Evolutionary conservation across 2,113 vertebrate genomes (phyloP).

Genomic region (Eupsittula cactorum): DNA sequence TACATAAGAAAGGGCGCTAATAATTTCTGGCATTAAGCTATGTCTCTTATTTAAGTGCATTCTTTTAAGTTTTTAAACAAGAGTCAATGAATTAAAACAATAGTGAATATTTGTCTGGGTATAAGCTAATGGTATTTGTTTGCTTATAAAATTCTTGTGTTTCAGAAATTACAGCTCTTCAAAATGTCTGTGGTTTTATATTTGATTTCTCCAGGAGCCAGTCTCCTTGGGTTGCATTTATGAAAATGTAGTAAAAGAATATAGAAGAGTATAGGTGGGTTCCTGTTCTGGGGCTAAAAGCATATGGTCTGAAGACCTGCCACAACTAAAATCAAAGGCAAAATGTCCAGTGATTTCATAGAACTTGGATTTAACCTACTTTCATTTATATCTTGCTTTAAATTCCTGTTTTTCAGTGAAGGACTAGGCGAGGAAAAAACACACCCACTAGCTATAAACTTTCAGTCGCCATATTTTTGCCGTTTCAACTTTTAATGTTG

Average conservation of each 20-base stretch:
- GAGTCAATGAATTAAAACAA: background rate
- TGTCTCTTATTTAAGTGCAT: constrained; percentile 17
- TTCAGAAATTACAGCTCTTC: background rate
- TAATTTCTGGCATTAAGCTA: constrained; percentile 42
- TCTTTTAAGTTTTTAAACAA: constrained; percentile 29
- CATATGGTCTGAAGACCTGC: background rate
- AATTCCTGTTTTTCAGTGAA: background rate
- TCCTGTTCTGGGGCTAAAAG: background rate
- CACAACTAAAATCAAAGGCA: background rate
- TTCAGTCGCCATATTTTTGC: background rate
- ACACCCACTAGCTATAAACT: background rate
- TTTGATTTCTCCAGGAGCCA: background rate
- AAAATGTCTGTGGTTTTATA: background rate
- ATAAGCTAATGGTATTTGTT: background rate
- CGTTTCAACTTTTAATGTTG: background rate
- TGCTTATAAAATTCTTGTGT: background rate
- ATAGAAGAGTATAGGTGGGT: background rate
- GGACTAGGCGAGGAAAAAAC: background rate
- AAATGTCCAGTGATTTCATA: background rate
- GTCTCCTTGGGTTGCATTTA: background rate
- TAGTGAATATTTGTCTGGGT: background rate
- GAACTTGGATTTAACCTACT: background rate
- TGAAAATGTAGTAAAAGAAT: background rate
- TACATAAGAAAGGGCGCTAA: constrained; percentile 17
- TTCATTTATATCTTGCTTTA: background rate